Base-by-base conservation (phyloP, 1,140 invertebrate species). In the Drosophila ercepeae region DNA sequence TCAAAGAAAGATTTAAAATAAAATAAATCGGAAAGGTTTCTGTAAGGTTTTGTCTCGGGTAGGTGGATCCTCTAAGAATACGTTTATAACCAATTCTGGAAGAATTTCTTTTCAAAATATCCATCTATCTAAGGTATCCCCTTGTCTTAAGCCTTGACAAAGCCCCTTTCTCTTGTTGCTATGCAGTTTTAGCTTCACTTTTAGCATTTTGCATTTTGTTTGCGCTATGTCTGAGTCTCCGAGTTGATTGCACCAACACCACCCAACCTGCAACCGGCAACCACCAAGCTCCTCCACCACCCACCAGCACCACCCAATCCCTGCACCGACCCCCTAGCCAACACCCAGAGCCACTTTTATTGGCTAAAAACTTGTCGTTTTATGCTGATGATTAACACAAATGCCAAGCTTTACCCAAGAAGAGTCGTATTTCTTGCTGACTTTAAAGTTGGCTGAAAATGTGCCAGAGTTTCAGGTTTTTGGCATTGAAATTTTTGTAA, bases 151-250 rank as follows among this genome's bases (percentile, higher is more conserved):
- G 4, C 11, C 25, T 51, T 41, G 7, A 42, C 8, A 42, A 42
- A n/a, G 19, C 19, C 29, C n/a, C 46, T 27, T 0, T 6, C 50
- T 52, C 41, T 48, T 27, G 63, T 60, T 75, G 55, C 55, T 69
- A 65, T 74, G 70, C 70, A 74, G 58, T 73, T 74, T 73, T 74
- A 74, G 69, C 58, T 61, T 51, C 54, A 71, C 54, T 71, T 77
- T 82, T 82, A 78, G 78, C 75, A 70, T 75, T 72, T 75, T 78
- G 60, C 81, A 72, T 58, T 72, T 75, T 83, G 79, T 84, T 84
- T 84, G 76, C 81, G 13, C 51, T 65, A 39, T 65, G 81, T 84
- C 81, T 84, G 81, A 58, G 69, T 76, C 75, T 75, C 72, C 55
- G 82, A 76, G 81, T 81, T 86, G 81, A 84, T 84, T 84, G 79